phyloP scores from a whole-genome alignment of 2,113 vertebrate species.

The Cynocephalus volans region DNA sequence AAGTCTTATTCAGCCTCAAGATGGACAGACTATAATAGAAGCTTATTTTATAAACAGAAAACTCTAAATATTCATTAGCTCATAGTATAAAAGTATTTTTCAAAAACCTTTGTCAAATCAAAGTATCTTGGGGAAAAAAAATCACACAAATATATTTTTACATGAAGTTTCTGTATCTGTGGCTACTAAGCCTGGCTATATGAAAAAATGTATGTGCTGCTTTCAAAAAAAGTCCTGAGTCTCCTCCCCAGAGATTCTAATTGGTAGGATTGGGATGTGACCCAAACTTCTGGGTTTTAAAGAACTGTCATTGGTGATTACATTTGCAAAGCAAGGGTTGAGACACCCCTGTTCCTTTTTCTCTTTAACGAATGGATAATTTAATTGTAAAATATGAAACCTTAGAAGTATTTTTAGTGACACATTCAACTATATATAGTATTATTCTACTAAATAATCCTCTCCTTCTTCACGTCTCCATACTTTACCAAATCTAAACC shows the following conservation, averaged over 20 bases:
- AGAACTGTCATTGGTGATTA: not conserved
- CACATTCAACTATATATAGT: not conserved
- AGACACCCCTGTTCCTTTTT: not conserved
- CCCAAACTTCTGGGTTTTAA: not conserved
- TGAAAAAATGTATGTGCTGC: not conserved
- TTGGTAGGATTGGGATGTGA: not conserved
- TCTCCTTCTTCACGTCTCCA: not conserved
- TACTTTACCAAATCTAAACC: not conserved
- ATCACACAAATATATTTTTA: not conserved
- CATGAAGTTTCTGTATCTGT: not conserved
- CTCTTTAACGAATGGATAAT: not conserved
- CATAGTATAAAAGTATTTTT: not conserved
- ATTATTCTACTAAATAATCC: not conserved
- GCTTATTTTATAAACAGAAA: not conserved
- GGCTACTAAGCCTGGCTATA: not conserved
- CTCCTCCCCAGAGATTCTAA: not conserved
- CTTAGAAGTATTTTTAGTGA: constrained; percentile 16
- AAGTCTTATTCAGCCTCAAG: not conserved
- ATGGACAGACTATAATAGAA: not conserved
- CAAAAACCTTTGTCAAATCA: not conserved
- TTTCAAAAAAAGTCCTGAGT: not conserved
- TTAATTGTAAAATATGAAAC: constrained; percentile 23
- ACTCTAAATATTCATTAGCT: not conserved
- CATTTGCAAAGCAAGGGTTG: constrained; percentile 2
- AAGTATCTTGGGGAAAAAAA: not conserved